Base-by-base conservation (phyloP, 2,113 vertebrate genomes). In the Bufo gargarizans region DNA sequence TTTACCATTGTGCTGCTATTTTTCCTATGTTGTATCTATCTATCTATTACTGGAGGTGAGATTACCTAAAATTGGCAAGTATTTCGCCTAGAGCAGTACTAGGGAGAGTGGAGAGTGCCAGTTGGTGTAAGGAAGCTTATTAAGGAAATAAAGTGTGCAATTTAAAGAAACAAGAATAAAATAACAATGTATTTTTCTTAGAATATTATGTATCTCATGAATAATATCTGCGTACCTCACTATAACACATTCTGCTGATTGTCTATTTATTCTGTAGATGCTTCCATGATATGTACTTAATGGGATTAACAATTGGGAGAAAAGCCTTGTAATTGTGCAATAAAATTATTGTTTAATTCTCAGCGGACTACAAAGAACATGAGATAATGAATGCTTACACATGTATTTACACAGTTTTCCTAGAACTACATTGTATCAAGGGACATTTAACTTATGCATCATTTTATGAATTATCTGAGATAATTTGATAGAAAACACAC, bases 321-420 rank as follows among this genome's bases (percentile, higher is more conserved):
- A 76, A 84, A 83, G 53, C 45, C 82, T 56, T 89, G 82, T 84
- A 89, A 89, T 89, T 89, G 82, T 47, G 53, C 76, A 84, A 72
- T 78, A 56, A 69, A 89, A 89, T 89, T 65, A 89, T 89, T 89
- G 74, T 89, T 84, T 84, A 89, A 84, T 89, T 89, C 87, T 89
- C 87, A 45, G n/a, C 47, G 87, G 87, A 78, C 20, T 77, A 69
- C 61, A 84, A 84, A 84, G 79, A 83, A 77, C 71, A 47, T 63
- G 71, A 89, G 87, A 76, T 89, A 89, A 89, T 89, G 87, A 84
- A 89, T 89, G 87, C 87, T 84, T 63, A 69, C 81, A 84, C 87
- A 89, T 84, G 87, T 89, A 89, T 89, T 89, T 89, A 84, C 87
- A 69, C 71, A 78, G 72, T 82, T 78, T 78, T 77, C 56, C 61